Evolutionary conservation across 1,140 invertebrate species (phyloP).

Genomic region (Meloidogyne floridensis): DNA sequence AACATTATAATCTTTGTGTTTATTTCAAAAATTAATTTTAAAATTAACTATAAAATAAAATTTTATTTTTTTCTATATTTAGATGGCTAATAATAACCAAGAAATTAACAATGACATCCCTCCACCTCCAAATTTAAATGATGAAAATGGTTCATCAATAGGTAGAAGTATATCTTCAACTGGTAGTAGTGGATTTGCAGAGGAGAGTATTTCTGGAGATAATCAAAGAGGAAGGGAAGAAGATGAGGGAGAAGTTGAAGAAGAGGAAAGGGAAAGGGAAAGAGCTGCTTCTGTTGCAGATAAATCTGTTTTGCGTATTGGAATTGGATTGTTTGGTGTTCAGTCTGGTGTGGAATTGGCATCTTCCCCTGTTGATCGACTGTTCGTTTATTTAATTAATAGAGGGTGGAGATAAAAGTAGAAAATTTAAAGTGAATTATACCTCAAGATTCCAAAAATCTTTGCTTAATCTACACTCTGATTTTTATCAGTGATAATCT

Average conservation of each 20-base stretch:
- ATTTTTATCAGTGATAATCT: too few species aligned
- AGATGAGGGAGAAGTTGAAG: background rate
- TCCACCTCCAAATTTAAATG: background rate
- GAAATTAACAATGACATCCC: background rate
- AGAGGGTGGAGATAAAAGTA: too few species aligned
- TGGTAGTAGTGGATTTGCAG: background rate
- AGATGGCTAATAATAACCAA: background rate
- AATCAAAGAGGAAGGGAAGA: background rate
- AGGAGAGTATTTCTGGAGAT: background rate
- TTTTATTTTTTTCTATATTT: too few species aligned
- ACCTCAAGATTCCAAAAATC: too few species aligned
- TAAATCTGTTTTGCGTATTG: slow-evolving; percentile 9
- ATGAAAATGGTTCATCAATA: background rate
- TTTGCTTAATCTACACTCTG: too few species aligned
- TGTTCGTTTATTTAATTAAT: background rate
- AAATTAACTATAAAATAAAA: too few species aligned
- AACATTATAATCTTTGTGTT: too few species aligned
- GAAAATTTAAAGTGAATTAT: too few species aligned
- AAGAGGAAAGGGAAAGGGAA: background rate
- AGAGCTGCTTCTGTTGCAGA: background rate
- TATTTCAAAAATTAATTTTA: too few species aligned
- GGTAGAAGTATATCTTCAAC: background rate
- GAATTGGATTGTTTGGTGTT: background rate
- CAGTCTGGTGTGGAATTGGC: background rate
- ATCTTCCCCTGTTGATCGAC: background rate